phyloP scores from a whole-genome alignment of 2,113 vertebrate genomes.

The Chionis minor region DNA sequence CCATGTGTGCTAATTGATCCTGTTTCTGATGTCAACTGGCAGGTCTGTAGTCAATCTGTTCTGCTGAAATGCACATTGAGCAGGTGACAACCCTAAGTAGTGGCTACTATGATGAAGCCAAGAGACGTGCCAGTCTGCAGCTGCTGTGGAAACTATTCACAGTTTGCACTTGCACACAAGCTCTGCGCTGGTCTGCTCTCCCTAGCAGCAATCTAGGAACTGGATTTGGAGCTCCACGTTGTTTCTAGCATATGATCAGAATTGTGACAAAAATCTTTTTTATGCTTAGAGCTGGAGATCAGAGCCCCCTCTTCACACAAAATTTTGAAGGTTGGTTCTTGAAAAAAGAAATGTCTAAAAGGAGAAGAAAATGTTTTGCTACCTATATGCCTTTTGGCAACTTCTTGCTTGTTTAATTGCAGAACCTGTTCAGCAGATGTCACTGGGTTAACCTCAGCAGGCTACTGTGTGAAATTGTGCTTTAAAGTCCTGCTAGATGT shows the following conservation, averaged over 20 bases:
- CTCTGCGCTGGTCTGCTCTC: background rate
- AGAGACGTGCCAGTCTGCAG: background rate
- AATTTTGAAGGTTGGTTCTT: background rate
- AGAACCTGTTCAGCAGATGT: background rate
- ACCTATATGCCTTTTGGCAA: background rate
- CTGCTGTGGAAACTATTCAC: background rate
- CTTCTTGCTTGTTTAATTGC: background rate
- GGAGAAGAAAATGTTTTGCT: background rate
- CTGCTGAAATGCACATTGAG: accelerated
- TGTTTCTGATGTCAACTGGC: background rate
- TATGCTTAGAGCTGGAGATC: background rate
- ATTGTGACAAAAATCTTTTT: background rate
- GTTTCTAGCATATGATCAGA: background rate
- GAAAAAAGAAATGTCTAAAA: background rate
- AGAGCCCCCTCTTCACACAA: background rate
- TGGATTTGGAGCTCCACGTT: background rate
- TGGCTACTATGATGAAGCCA: background rate
- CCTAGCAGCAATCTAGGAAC: background rate
- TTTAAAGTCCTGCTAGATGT: background rate
- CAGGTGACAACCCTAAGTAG: background rate
- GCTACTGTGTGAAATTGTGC: background rate
- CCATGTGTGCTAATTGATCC: background rate
- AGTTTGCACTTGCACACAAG: background rate
- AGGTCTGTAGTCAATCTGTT: background rate
- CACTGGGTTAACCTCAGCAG: background rate